Percentiles rank a stretch among this genome's conserved stretches.
These are phyloP conservation scores for Tinea pellionella DNA, from an alignment of 2,888 invertebrate species.

Conservation along the genomic window DNA sequence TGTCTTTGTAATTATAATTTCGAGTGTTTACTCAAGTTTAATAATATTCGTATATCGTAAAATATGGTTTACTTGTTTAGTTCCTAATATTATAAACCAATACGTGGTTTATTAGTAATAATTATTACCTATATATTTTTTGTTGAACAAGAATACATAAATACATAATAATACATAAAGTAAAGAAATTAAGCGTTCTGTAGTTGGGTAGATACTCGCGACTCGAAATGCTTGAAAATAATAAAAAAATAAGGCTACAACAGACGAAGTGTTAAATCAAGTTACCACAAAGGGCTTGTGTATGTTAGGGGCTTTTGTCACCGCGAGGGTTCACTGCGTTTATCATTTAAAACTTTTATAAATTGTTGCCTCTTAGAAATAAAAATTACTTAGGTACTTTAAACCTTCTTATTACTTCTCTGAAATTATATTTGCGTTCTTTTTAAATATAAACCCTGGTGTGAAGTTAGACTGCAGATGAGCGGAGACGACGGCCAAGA, in stretches of 20 bases:
- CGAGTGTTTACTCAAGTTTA: not conserved
- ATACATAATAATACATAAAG: no score
- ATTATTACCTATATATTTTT: no score
- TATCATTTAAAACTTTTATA: not conserved
- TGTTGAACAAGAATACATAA: no score
- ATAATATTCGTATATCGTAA: not conserved
- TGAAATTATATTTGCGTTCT: not conserved
- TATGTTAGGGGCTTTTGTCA: conserved; percentile 7
- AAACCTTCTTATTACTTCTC: not conserved
- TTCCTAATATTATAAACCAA: no score
- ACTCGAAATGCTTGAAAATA: not conserved
- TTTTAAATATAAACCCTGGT: no score
- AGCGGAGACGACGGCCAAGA: no score
- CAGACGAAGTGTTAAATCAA: conserved; percentile 10
- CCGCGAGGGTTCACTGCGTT: conserved; percentile 1
- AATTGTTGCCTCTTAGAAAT: not conserved
- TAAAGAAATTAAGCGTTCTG: not conserved
- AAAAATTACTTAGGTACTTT: not conserved
- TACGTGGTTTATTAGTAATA: no score
- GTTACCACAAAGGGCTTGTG: not conserved
- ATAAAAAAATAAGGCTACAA: not conserved
- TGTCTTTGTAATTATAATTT: not conserved
- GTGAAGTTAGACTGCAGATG: no score
- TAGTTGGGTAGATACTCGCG: not conserved
- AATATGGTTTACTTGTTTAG: not conserved